Conservation (phyloP, 2,888 invertebrate genomes). For the Hololepta plana region DNA sequence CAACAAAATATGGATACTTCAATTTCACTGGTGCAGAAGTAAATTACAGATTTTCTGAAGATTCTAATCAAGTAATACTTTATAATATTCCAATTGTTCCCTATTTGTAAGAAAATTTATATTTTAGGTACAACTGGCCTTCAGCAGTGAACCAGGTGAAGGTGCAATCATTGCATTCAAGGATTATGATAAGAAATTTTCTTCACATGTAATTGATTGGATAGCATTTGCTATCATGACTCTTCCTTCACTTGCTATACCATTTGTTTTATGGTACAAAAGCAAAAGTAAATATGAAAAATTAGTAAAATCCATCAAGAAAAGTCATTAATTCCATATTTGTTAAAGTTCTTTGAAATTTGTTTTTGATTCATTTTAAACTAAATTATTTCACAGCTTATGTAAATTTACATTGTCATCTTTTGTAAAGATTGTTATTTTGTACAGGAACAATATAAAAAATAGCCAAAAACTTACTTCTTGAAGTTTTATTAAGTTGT, state of each 20-base stretch:
- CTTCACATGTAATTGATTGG: conserved; percentile 96
- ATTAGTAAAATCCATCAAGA: conserved; percentile 49
- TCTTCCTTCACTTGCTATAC: conserved; percentile 83
- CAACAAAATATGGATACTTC: conserved; percentile 81
- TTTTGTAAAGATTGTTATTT: too few species aligned
- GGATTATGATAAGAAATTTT: conserved; percentile 92
- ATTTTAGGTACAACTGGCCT: conserved; percentile 46
- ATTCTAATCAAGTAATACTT: conserved; percentile 28
- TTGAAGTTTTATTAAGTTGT: too few species aligned
- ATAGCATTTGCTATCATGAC: conserved; percentile 93
- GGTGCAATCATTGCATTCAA: conserved; percentile 82
- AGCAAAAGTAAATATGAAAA: conserved; percentile 91
- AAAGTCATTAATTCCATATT: conserved; percentile 27
- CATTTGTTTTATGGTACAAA: conserved; percentile 84
- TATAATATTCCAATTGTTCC: conserved; percentile 2
- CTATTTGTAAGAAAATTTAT: conserved; percentile 3
- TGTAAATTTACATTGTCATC: too few species aligned
- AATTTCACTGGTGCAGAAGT: conserved; percentile 94
- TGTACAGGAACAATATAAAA: too few species aligned
- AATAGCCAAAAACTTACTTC: too few species aligned
- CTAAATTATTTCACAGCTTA: too few species aligned
- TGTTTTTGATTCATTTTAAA: too few species aligned
- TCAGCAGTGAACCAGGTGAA: conserved; percentile 86
- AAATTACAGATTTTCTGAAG: conserved; percentile 73
- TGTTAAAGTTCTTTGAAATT: too few species aligned